Percentiles rank a stretch among this genome's conserved stretches.
Conservation (phyloP, 2,797 vertebrate species). For the Ctenochaetus hawaiiensis region DNA sequence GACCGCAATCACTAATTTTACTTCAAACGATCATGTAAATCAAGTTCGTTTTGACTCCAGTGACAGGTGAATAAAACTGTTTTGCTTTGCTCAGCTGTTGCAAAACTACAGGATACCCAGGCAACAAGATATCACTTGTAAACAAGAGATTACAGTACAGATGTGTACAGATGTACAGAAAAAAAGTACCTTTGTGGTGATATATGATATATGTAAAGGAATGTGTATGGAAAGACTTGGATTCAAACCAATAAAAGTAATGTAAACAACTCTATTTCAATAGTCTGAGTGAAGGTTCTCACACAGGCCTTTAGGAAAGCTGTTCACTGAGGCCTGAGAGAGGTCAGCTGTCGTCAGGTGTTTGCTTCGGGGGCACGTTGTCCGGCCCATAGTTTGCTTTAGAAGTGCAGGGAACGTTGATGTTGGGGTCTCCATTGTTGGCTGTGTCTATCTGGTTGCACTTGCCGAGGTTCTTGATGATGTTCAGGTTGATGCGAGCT, state of each 20-base stretch:
- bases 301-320: not conserved
- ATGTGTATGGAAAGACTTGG: not conserved
- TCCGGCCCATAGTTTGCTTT: slow-evolving; percentile 87
- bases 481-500: slow-evolving; percentile 89
- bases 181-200: not conserved
- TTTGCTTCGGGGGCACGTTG: slow-evolving; percentile 80
- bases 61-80: not conserved
- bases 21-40: slow-evolving; percentile 15
- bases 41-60: slow-evolving; percentile 26
- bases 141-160: slow-evolving; percentile 59
- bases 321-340: slow-evolving; percentile 2
- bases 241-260: not conserved
- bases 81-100: slow-evolving; percentile 4
- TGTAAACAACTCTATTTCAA: not conserved
- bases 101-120: slow-evolving; percentile 39
- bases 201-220: not conserved
- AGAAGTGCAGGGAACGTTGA: slow-evolving; percentile 84
- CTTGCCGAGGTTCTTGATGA: slow-evolving; percentile 93
- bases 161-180: slow-evolving; percentile 17
- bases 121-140: slow-evolving; percentile 59
- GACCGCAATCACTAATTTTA: slow-evolving; percentile 7
- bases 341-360: slow-evolving; percentile 68
- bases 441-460: slow-evolving; percentile 88
- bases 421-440: slow-evolving; percentile 88
- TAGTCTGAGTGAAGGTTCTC: slow-evolving; percentile 1